A percentile compares a stretch with the other conserved stretches of the same genome.
These are phyloP conservation scores for Rhimphoctona megacephalus DNA, from an alignment of 2,888 invertebrate genomes.

Conservation along the genomic window DNA sequence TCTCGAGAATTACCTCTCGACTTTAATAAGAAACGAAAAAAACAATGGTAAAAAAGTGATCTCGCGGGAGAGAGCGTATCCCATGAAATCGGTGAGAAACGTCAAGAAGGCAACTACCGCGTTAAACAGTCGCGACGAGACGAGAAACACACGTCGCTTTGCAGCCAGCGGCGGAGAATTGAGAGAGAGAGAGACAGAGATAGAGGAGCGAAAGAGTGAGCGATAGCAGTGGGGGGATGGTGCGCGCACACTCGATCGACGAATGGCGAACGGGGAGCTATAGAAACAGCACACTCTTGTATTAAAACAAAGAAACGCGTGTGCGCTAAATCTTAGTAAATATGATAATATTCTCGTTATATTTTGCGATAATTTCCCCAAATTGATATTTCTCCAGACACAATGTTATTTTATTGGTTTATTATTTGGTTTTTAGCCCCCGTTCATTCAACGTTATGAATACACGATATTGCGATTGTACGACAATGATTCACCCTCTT, in stretches of 20 bases:
- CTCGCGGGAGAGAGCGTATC: neutral
- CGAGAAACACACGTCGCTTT: constrained; percentile 48
- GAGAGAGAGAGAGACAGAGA: constrained; percentile 18
- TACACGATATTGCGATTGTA: constrained; percentile 1
- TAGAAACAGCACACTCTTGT: constrained; percentile 46
- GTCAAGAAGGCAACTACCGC: constrained; percentile 54
- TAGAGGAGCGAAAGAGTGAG: constrained; percentile 40
- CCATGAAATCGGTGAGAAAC: constrained; percentile 32
- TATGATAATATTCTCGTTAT: neutral
- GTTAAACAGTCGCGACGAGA: constrained; percentile 56
- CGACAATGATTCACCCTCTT: constrained; percentile 12
- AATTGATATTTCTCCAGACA: neutral
- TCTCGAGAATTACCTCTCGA: constrained; percentile 4
- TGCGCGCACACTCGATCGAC: constrained; percentile 62
- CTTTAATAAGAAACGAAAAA: constrained; percentile 12
- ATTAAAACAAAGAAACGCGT: constrained; percentile 62
- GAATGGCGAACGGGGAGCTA: constrained; percentile 65
- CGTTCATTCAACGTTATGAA: neutral
- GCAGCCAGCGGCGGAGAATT: constrained; percentile 38
- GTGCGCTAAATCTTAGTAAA: constrained; percentile 27
- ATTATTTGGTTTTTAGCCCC: neutral
- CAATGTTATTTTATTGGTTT: neutral
- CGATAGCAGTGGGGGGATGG: constrained; percentile 32
- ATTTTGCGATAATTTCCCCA: neutral
- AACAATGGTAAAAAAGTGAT: constrained; percentile 7